Evolutionary conservation across 2,797 vertebrate species (phyloP), one percentile per base, ranked within the genome.

Genomic region (Triplophysa bombifrons): DNA sequence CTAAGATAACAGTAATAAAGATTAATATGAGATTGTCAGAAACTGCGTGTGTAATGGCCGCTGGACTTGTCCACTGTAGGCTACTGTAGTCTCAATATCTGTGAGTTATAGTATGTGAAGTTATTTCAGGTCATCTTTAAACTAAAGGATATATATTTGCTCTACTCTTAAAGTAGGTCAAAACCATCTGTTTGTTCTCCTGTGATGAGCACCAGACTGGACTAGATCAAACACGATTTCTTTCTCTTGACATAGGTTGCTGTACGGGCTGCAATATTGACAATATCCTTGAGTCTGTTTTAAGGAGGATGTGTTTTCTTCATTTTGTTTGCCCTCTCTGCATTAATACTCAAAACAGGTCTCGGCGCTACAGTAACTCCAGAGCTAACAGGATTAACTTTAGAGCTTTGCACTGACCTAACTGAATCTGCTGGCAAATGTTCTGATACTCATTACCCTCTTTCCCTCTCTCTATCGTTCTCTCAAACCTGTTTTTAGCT

Each of bases 301-400:
- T 30, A 30, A 30, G 30, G 30, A 30, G n/a, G 46, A 19, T 70
- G 16, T 63, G 27, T 14, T 70, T 70, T 50, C 2, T 61, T 22
- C 6, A 41, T 41, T 41, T 41, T 41, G 41, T 41, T 41, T 41
- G 41, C 2, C 14, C n/a, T 50, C 14, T 58, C 38, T 56, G 3
- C 8, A 27, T 16, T 50, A 50, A 56, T 76, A 25, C 22, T 46
- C 64, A 46, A 46, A 68, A 7, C 50, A 44, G 38, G 34, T 66
- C 25, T 22, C 20, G 22, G 66, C 2, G 30, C 56, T 41, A 56
- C 30, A 50, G 22, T 65, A 55, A 65, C 34, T 65, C 46, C 25
- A 46, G 16, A 8, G 67, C 50, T 71, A 81, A 60, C 60, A 81
- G 67, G 67, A 81, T 76, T 81, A 76, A 22, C 58, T 20, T 20